Evolutionary conservation across 2,888 invertebrate genomes (phyloP).

Genomic region (Nasonovia ribisnigri): DNA sequence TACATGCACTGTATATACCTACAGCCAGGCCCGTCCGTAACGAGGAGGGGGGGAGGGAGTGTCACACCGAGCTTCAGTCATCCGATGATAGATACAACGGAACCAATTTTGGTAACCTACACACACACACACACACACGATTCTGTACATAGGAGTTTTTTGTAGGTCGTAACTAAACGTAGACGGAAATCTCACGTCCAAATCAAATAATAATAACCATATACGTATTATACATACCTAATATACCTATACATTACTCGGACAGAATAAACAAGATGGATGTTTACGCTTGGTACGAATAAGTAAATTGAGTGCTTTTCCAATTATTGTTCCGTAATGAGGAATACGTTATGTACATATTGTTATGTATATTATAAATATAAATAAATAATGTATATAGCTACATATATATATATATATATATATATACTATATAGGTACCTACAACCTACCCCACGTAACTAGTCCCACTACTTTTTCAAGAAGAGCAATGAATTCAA

Average conservation of each 20-base stretch:
- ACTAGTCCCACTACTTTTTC: not conserved
- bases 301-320: constrained; percentile 3
- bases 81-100: not conserved
- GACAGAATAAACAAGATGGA: not conserved
- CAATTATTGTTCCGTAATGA: constrained; percentile 15
- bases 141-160: not conserved
- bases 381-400: no score
- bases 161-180: not conserved
- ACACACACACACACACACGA: not conserved
- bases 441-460: not conserved
- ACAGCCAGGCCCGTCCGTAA: no score
- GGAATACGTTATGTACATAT: not conserved
- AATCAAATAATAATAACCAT: not conserved
- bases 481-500: not conserved
- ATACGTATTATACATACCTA: not conserved
- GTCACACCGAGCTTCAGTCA: no score
- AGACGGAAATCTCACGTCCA: not conserved
- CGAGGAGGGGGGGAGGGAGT: no score
- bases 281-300: not conserved
- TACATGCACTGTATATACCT: not conserved
- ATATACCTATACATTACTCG: not conserved
- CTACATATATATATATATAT: no score
- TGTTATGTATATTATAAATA: not conserved
- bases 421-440: not conserved
- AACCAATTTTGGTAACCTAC: not conserved